These are phyloP conservation scores for Steinernema khuongi DNA, from an alignment of 1,140 invertebrate species.

Conservation along the genomic window DNA sequence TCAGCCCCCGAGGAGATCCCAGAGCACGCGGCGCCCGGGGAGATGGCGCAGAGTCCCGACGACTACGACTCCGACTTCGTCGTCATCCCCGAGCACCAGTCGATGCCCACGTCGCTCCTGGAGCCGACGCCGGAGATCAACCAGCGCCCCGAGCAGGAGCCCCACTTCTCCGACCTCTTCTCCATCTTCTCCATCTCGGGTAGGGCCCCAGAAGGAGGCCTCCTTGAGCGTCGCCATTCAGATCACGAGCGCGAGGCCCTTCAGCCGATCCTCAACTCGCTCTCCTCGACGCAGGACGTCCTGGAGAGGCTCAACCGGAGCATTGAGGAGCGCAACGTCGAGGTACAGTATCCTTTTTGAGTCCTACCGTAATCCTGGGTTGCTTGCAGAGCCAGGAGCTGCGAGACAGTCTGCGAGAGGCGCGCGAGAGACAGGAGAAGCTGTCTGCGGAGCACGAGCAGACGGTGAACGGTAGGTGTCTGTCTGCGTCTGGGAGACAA, in stretches of 20 bases:
- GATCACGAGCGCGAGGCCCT: slow-evolving; percentile 3
- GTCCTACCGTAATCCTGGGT: background rate
- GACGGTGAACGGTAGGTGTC: background rate
- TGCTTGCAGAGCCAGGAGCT: background rate
- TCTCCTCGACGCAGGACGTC: background rate
- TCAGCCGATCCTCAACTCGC: background rate
- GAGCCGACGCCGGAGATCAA: background rate
- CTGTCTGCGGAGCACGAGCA: background rate
- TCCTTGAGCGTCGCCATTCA: background rate
- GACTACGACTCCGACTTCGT: background rate
- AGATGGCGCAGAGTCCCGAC: background rate
- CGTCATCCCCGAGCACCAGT: background rate
- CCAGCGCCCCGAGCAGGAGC: background rate
- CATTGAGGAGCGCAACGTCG: background rate
- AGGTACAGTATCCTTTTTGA: background rate
- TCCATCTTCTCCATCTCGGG: background rate
- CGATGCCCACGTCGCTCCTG: background rate
- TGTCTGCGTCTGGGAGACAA: too few species aligned
- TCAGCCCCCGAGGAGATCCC: background rate
- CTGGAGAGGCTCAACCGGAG: background rate
- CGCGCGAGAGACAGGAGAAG: background rate
- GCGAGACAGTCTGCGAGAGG: background rate
- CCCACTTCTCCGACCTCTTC: background rate
- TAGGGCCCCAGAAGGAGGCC: background rate
- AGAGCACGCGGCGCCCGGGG: background rate